Evolutionary conservation across 2,797 vertebrate species (phyloP), one percentile per base, ranked within the genome.

Genomic region (Lates japonicus): DNA sequence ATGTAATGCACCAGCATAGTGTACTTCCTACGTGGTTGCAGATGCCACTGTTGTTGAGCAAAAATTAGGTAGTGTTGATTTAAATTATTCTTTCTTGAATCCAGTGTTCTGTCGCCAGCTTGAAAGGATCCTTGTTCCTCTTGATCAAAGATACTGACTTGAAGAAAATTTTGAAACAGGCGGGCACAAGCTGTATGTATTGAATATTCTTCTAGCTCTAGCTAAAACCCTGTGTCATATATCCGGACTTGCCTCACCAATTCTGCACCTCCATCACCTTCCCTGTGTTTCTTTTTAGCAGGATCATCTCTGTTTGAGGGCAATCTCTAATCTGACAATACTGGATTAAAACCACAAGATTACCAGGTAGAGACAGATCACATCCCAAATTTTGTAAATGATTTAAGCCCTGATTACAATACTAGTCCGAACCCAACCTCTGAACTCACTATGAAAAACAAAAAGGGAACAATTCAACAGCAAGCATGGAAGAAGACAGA

Each of bases 321-420:
- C 90, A 92, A 94, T 93, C 88, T 85, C 60, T 72, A 75, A 91
- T 84, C 62, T 72, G 64, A 88, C 78, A 89, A 82, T 72, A 66
- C 70, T 66, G 78, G 58, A 72, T 94, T 89, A 85, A 87, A 88
- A 57, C 64, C 54, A 68, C 14, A 31, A 78, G 78, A 83, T 91
- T 86, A 90, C 57, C 76, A 72, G 66, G 74, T 87, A 67, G 72
- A 80, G 70, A 70, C 6, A 31, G 83, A 84, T 92, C 74, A 79
- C 60, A 78, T 81, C 13, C 79, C 57, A 74, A 75, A 82, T 77
- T 81, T 66, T 12, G n/a, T 8, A 66, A 84, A 82, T 87, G 4
- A 81, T 70, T 71, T 74, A 39, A 68, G 46, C 20, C 19, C 42
- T 39, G 42, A 22, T 22, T 39, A 25, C 44, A 13, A n/a, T 10